Conservation (phyloP, 2,888 invertebrate genomes). For the Hermaeophaga mercurialis region DNA sequence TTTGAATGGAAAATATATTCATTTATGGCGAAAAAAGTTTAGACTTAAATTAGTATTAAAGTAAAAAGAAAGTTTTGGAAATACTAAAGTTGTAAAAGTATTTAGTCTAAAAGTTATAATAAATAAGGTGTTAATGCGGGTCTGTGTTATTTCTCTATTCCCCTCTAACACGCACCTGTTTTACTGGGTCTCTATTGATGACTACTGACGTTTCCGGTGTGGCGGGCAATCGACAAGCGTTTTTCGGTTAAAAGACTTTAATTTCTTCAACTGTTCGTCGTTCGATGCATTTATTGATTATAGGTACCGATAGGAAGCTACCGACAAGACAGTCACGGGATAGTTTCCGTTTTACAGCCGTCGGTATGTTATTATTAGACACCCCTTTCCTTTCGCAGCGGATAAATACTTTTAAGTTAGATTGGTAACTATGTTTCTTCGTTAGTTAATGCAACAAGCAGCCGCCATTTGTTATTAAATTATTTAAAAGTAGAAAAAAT, state of each 20-base stretch:
- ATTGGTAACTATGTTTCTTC: no score
- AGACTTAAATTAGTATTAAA: no score
- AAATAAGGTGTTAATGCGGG: not conserved
- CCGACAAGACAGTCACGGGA: constrained; percentile 21
- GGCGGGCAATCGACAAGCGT: constrained; percentile 27
- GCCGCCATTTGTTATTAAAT: no score
- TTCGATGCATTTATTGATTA: constrained; percentile 43
- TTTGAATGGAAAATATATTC: no score
- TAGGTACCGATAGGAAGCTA: constrained; percentile 40
- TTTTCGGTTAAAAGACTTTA: constrained; percentile 43
- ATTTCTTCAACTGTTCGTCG: constrained; percentile 35
- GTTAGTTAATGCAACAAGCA: no score
- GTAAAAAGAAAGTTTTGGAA: no score
- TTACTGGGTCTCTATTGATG: constrained; percentile 39
- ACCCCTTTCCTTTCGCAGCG: constrained; percentile 19
- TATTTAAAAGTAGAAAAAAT: no score
- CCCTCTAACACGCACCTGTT: constrained; percentile 39
- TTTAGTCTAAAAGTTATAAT: not conserved
- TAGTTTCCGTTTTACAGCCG: constrained; percentile 32
- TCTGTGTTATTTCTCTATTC: constrained; percentile 15
- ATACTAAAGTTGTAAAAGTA: no score
- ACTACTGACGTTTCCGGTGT: constrained; percentile 44
- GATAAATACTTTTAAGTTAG: no score
- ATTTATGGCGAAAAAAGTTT: no score
- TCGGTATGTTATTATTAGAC: constrained; percentile 21